These are phyloP conservation scores for Allolobophora icterica DNA, from an alignment of 2,888 invertebrate genomes.

Conservation along the genomic window DNA sequence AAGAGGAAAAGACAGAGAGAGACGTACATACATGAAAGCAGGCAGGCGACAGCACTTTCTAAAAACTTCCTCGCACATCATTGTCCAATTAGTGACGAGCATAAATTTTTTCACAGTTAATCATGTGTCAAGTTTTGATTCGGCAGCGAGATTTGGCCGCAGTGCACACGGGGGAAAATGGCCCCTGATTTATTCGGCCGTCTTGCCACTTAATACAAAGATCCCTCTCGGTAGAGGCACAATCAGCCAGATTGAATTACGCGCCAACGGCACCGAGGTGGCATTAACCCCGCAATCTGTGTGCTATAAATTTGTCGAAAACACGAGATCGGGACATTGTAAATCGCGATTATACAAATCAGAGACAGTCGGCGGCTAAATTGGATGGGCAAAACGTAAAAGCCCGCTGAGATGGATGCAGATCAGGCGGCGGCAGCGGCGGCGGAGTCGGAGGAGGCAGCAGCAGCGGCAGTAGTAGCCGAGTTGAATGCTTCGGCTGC, in stretches of 20 bases:
- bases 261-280: constrained; percentile 20
- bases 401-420: constrained; percentile 5
- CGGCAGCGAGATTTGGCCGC: background rate
- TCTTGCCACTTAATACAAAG: constrained; percentile 17
- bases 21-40: background rate
- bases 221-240: constrained; percentile 7
- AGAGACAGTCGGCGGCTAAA: constrained; percentile 23
- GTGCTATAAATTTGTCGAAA: constrained; percentile 29
- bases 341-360: constrained; percentile 27
- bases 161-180: constrained; percentile 7
- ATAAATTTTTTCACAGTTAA: constrained; percentile 17
- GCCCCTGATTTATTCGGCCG: constrained; percentile 10
- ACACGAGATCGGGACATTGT: constrained; percentile 27
- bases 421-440: background rate
- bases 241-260: constrained; percentile 17
- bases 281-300: constrained; percentile 26
- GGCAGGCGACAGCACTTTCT: background rate
- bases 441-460: background rate
- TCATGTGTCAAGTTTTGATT: constrained; percentile 17
- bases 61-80: background rate
- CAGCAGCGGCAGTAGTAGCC: background rate
- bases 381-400: constrained; percentile 21
- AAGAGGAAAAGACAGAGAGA: too few relatives aligned
- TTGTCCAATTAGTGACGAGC: constrained; percentile 11
- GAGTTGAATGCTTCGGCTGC: background rate